A percentile compares a stretch with the other conserved stretches of the same genome.
phyloP scores from a whole-genome alignment of 2,888 invertebrate genomes.

The Chaitophorus viminalis region DNA sequence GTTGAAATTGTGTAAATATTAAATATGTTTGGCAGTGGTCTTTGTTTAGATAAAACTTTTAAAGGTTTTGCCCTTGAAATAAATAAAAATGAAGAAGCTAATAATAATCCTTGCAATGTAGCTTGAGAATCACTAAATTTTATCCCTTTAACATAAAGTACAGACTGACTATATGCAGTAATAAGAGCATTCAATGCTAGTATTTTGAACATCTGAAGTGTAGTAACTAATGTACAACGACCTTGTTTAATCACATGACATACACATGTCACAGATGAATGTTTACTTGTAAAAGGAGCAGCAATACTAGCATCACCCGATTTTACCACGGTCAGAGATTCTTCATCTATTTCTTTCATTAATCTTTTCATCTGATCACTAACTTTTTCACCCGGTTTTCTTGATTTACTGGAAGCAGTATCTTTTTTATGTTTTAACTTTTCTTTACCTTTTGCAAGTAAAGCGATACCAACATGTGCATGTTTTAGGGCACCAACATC shows the following conservation, averaged over 20 bases:
- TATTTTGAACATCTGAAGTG: slow-evolving; percentile 99
- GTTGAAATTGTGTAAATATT: slow-evolving; percentile 97
- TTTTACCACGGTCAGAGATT: slow-evolving; percentile 87
- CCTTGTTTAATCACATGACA: slow-evolving; percentile 99
- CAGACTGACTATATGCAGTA: slow-evolving; percentile 97
- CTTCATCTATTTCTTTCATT: slow-evolving; percentile 87
- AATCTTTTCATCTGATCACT: slow-evolving; percentile 73
- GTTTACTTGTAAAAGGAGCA: slow-evolving; percentile 97
- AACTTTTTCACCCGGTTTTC: slow-evolving; percentile 58
- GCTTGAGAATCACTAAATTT: slow-evolving; percentile 98
- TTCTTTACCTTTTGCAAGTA: slow-evolving; percentile 46
- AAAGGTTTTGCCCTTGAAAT: slow-evolving; percentile 96
- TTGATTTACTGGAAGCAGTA: slow-evolving; percentile 19
- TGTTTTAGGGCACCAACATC: slow-evolving; percentile 99
- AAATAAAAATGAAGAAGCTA: slow-evolving; percentile 97
- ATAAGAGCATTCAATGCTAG: slow-evolving; percentile 97
- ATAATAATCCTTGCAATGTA: slow-evolving; percentile 92
- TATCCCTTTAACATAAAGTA: slow-evolving; percentile 96
- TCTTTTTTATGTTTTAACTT: slow-evolving; percentile 14
- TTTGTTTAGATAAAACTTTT: slow-evolving; percentile 88
- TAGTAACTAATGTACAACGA: slow-evolving; percentile 97
- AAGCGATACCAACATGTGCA: slow-evolving; percentile 80
- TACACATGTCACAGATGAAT: slow-evolving; percentile 95
- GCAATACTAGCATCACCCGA: slow-evolving; percentile 99
- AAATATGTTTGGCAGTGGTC: slow-evolving; percentile 98